Percentiles rank a stretch among this genome's conserved stretches.
These are phyloP conservation scores for Neelides sp. DNA, from an alignment of 1,140 invertebrate species.

Conservation along the genomic window DNA sequence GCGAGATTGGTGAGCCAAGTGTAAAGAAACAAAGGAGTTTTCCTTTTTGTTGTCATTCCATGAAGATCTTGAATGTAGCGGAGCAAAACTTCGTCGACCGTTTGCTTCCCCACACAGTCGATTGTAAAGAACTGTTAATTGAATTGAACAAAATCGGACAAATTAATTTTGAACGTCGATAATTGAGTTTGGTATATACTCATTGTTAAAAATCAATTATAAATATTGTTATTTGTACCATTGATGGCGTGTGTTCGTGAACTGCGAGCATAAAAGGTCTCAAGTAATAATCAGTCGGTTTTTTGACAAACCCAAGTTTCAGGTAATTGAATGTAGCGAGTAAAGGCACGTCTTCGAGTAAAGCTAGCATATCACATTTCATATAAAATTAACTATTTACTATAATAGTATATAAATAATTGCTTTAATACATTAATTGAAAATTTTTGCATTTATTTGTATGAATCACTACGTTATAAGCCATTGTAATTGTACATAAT, in stretches of 20 bases:
- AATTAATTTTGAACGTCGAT: too few species aligned
- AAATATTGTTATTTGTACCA: conserved; percentile 8
- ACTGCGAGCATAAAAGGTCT: conserved; percentile 33
- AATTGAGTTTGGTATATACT: too few species aligned
- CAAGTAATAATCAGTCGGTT: conserved; percentile 37
- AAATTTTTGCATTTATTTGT: too few species aligned
- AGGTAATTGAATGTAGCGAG: conserved; percentile 37
- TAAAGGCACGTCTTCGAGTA: conserved; percentile 26
- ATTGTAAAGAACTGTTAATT: conserved; percentile 10
- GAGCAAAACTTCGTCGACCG: conserved; percentile 17
- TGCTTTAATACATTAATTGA: too few species aligned
- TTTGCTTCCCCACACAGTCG: conserved; percentile 22
- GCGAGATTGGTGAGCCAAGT: conserved; percentile 21
- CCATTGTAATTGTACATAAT: too few species aligned
- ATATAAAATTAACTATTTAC: too few species aligned
- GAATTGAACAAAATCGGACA: too few species aligned
- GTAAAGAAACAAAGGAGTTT: conserved; percentile 16
- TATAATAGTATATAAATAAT: too few species aligned
- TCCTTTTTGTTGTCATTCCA: background rate
- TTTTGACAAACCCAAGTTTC: conserved; percentile 35
- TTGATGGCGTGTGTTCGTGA: background rate
- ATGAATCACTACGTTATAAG: too few species aligned
- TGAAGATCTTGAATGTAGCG: conserved; percentile 16
- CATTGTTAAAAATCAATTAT: too few species aligned
- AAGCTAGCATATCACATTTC: conserved; percentile 21